Percentiles rank a stretch among this genome's conserved stretches.
Conservation (phyloP, 2,888 invertebrate species). For the Agrochola lychnidis region DNA sequence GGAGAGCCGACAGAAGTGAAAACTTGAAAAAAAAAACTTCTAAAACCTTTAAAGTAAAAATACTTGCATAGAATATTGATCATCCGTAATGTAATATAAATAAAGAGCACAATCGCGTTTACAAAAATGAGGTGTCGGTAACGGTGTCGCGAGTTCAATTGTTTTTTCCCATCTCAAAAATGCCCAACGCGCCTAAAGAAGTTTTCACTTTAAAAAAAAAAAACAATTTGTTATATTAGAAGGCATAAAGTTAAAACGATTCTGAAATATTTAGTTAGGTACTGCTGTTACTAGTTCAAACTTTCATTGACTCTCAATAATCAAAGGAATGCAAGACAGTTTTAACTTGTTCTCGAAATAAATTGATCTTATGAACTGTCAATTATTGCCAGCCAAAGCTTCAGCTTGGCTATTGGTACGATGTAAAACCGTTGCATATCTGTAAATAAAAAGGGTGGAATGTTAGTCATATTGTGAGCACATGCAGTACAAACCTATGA, state of each 20-base stretch:
- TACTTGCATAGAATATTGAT: too few relatives aligned
- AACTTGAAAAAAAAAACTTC: too few relatives aligned
- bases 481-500: conserved; percentile 51
- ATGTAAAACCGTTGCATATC: conserved; percentile 39
- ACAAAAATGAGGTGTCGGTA: too few relatives aligned
- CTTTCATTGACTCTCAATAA: conserved; percentile 23
- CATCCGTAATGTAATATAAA: too few relatives aligned
- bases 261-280: neutral
- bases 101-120: too few relatives aligned
- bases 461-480: conserved; percentile 56
- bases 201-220: too few relatives aligned
- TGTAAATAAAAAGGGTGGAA: conserved; percentile 44
- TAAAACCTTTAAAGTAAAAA: too few relatives aligned
- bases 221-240: neutral
- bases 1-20: too few relatives aligned
- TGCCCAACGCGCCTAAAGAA: too few relatives aligned
- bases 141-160: too few relatives aligned
- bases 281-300: neutral
- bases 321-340: neutral
- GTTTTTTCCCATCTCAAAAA: too few relatives aligned
- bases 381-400: conserved; percentile 25
- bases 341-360: conserved; percentile 1
- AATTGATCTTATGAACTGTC: conserved; percentile 42
- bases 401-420: conserved; percentile 3
- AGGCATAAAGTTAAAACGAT: too few relatives aligned